Percentiles rank a stretch among this genome's conserved stretches.
These are phyloP conservation scores for Neria commutata DNA, from an alignment of 2,888 invertebrate species.

Conservation along the genomic window DNA sequence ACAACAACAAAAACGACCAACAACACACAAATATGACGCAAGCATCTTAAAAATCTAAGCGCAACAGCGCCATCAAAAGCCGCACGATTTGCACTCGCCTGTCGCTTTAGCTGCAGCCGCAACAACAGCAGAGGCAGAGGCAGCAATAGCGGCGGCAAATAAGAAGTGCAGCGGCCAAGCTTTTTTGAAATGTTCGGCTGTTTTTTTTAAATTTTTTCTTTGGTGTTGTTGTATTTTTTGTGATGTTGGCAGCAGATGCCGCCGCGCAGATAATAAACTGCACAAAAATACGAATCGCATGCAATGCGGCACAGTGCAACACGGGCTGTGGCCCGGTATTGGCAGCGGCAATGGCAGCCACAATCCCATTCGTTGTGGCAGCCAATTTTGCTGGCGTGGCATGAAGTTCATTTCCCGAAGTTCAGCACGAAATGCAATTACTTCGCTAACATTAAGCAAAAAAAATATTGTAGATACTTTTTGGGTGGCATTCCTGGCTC, in stretches of 20 bases:
- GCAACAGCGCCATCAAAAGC: background rate
- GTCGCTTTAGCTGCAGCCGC: too few relatives aligned
- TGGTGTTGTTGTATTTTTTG: too few relatives aligned
- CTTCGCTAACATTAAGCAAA: slow-evolving; percentile 45
- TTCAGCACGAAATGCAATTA: slow-evolving; percentile 54
- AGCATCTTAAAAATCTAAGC: too few relatives aligned
- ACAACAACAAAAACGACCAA: background rate
- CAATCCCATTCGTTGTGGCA: background rate
- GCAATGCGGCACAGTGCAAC: background rate
- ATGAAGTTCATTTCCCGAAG: slow-evolving; percentile 25
- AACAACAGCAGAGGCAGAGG: too few relatives aligned
- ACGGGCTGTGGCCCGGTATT: too few relatives aligned
- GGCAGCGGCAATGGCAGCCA: background rate
- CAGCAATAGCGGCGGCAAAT: too few relatives aligned
- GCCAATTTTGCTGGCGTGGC: background rate
- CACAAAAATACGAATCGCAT: background rate
- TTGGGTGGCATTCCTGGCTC: slow-evolving; percentile 11
- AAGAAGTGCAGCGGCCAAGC: too few relatives aligned
- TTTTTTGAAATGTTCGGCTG: too few relatives aligned
- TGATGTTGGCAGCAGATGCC: slow-evolving; percentile 44
- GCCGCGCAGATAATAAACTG: slow-evolving; percentile 38
- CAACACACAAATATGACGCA: background rate
- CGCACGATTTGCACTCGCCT: background rate
- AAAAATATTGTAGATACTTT: slow-evolving; percentile 13
- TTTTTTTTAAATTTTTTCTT: too few relatives aligned